Conservation (phyloP, 2,797 vertebrate species). For the Sciaenops ocellatus region DNA sequence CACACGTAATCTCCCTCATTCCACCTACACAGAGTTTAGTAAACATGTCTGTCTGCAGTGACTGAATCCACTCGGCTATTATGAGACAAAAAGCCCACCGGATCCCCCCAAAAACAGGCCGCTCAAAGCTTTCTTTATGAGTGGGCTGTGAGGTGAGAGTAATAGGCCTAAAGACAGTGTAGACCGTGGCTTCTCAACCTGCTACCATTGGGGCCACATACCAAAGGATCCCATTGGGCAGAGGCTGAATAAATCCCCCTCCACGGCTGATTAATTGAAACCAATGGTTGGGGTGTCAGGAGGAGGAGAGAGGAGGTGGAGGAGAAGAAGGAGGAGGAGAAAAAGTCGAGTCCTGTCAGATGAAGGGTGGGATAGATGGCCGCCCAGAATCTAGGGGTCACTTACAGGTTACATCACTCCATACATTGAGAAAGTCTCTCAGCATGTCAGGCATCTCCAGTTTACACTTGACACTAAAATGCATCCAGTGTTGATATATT, state of each 20-base stretch:
- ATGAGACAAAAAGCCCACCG: constrained; percentile 81
- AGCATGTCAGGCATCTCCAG: neutral
- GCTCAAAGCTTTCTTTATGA: constrained; percentile 83
- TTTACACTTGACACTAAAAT: constrained; percentile 8
- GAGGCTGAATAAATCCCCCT: constrained; percentile 75
- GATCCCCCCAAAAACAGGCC: constrained; percentile 76
- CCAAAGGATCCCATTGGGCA: constrained; percentile 77
- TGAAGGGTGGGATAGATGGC: constrained; percentile 61
- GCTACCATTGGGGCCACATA: constrained; percentile 78
- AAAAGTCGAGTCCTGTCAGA: constrained; percentile 57
- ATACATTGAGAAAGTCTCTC: constrained; percentile 15
- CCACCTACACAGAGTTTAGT: constrained; percentile 75
- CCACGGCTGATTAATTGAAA: constrained; percentile 83
- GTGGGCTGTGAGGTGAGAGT: constrained; percentile 85
- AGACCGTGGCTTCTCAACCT: constrained; percentile 82
- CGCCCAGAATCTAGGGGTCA: constrained; percentile 67
- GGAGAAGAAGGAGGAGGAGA: constrained; percentile 40
- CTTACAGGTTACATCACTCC: constrained; percentile 54
- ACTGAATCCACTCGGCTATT: constrained; percentile 76
- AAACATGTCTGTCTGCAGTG: constrained; percentile 78
- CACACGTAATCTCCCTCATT: constrained; percentile 74
- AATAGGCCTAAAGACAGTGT: constrained; percentile 83
- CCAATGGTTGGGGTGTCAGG: constrained; percentile 76
- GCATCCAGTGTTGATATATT: neutral
- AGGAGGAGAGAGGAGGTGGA: constrained; percentile 62